Evolutionary conservation across 2,888 invertebrate species (phyloP), one percentile per base, ranked within the genome.

Genomic region (Amiota communis): DNA sequence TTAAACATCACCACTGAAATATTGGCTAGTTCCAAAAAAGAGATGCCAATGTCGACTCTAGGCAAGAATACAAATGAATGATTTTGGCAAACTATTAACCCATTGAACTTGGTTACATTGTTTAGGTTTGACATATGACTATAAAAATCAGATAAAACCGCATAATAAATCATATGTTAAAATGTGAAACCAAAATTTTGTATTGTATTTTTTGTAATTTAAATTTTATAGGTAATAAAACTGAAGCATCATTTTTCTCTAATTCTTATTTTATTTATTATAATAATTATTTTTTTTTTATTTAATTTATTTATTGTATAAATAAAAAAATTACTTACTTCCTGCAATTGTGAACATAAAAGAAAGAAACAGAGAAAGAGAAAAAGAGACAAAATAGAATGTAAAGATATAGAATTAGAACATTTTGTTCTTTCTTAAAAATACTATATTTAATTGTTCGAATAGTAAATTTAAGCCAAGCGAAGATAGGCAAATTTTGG

Each of bases 301-400:
- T 8, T 63, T 23, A 63, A 36, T 8, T 63, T 63, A 23, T 36
- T 63, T 23, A 63, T 23, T 61, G 10, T 57, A 11, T 10, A 23
- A 2, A n/a, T 53, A n/a, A 79, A 74, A 72, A 77, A 79, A 75
- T 81, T 82, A 90, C 89, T 89, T 90, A 90, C 89, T 89, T 90
- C 88, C 89, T 89, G 89, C 79, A 89, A 90, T 86, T 86, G 88
- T 83, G 86, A 86, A 85, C 80, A 81, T 79, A 86, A 80, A 85
- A 77, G 82, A 77, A 84, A 79, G 82, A 77, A 84, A 79, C 78
- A 83, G 82, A 79, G 77, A 77, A 76, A 74, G 79, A 77, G 72
- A 72, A 69, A 75, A 76, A 78, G 76, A 77, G 74, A 79, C 72
- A 78, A 78, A 74, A 79, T 74, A 79, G 75, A 76, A 75, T 79